A percentile compares a stretch with the other conserved stretches of the same genome.
Evolutionary conservation across 1,140 invertebrate genomes (phyloP).

Genomic region (Calycopis cecrops): DNA sequence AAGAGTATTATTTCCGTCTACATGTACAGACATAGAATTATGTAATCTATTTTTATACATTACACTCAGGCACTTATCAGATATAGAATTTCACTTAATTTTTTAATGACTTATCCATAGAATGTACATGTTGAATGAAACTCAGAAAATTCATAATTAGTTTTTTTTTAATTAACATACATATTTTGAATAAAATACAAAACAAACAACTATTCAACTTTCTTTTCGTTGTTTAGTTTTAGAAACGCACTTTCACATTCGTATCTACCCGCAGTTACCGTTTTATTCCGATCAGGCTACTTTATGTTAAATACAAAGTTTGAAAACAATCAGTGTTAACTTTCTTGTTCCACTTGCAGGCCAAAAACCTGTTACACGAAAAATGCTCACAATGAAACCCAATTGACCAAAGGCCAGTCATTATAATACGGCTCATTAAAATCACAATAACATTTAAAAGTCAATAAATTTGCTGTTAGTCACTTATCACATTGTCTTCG

Average conservation of each 20-base stretch:
- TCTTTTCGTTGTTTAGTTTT: constrained; percentile 14
- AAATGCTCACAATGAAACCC: constrained; percentile 22
- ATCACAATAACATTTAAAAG: constrained; percentile 26
- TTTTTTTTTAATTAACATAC: no score
- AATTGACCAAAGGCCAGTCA: constrained; percentile 17
- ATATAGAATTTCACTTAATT: no score
- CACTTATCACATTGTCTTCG: constrained; percentile 2
- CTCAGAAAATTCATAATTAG: no score
- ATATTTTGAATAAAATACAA: no score
- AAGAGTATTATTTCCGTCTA: no score
- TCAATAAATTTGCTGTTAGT: constrained; percentile 20
- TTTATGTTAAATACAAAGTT: constrained; percentile 16
- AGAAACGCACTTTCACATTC: constrained; percentile 14
- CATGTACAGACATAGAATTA: no score
- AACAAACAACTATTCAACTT: neutral
- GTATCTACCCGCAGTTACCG: constrained; percentile 9
- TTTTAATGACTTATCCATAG: no score
- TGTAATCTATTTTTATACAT: no score
- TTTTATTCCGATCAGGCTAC: constrained; percentile 16
- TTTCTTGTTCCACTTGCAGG: constrained; percentile 22
- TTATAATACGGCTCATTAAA: constrained; percentile 25
- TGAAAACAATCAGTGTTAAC: constrained; percentile 20
- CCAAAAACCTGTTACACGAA: constrained; percentile 12
- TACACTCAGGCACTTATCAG: no score
- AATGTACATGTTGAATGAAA: no score